Conservation (phyloP, 2,888 invertebrate genomes). For the Schizotus pectinicornis region DNA sequence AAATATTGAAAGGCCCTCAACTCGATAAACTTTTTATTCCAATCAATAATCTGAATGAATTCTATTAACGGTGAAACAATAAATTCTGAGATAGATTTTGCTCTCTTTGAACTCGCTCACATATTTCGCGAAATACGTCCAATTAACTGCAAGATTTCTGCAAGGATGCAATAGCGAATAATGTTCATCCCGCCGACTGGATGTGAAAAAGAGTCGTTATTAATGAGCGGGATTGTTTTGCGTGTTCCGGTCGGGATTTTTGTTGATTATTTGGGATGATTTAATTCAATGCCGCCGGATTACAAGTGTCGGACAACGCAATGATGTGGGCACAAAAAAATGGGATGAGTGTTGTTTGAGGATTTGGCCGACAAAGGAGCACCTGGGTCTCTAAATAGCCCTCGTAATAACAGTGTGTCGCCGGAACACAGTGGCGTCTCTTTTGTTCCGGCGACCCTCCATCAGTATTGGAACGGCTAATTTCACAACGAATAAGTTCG, state of each 20-base stretch:
- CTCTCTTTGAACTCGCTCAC: not conserved
- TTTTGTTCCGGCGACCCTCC: not conserved
- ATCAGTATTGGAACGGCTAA: too few species aligned
- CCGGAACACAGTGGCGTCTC: constrained; percentile 23
- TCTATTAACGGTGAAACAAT: constrained; percentile 5
- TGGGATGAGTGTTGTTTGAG: constrained; percentile 33
- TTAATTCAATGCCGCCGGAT: constrained; percentile 22
- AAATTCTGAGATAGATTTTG: not conserved
- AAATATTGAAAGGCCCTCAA: constrained; percentile 14
- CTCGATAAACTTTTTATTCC: constrained; percentile 11
- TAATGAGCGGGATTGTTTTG: constrained; percentile 2
- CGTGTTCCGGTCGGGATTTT: too few species aligned
- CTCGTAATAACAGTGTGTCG: constrained; percentile 29
- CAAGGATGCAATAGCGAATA: constrained; percentile 15
- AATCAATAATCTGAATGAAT: constrained; percentile 18
- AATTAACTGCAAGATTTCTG: constrained; percentile 14
- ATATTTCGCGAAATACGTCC: constrained; percentile 6
- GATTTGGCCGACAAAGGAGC: constrained; percentile 39
- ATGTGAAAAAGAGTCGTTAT: constrained; percentile 15
- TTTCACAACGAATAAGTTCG: too few species aligned
- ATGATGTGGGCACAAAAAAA: constrained; percentile 26
- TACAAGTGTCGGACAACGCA: constrained; percentile 23
- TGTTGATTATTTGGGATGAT: constrained; percentile 8
- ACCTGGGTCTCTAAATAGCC: constrained; percentile 36
- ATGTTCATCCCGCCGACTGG: constrained; percentile 14